These are phyloP conservation scores for Porites australiensis DNA, from an alignment of 64 coral and sea anemone species.

Conservation along the genomic window DNA sequence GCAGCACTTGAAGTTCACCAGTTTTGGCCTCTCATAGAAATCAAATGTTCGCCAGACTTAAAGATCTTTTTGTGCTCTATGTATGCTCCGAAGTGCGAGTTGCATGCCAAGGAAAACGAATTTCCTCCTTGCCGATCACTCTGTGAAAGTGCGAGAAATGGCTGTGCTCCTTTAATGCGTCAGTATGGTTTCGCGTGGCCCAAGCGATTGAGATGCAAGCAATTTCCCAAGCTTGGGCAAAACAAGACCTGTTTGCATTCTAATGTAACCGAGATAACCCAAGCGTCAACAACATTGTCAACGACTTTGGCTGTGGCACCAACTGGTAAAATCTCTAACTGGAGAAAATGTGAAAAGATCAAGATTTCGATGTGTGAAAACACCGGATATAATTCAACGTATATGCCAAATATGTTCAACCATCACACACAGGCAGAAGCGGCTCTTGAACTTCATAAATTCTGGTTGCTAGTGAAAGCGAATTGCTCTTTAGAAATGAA, in stretches of 20 bases:
- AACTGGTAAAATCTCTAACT: too few species aligned
- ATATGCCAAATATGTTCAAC: too few species aligned
- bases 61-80: conserved; percentile 92
- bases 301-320: too few species aligned
- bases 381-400: too few species aligned
- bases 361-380: too few species aligned
- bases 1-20: conserved; percentile 99
- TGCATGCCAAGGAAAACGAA: conserved; percentile 63
- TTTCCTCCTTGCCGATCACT: conserved; percentile 81
- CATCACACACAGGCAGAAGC: too few species aligned
- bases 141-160: conserved; percentile 82
- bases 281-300: not conserved
- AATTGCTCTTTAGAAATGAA: too few species aligned
- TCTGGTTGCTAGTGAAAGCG: too few species aligned
- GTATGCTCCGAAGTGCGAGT: conserved; percentile 91
- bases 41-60: conserved; percentile 91
- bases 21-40: conserved; percentile 98
- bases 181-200: conserved; percentile 94
- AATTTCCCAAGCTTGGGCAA: conserved; percentile 72
- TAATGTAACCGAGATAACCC: conserved; percentile 53
- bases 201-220: conserved; percentile 91
- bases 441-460: too few species aligned
- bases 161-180: conserved; percentile 85
- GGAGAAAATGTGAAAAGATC: too few species aligned
- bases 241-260: conserved; percentile 81